phyloP scores from a whole-genome alignment of 2,797 vertebrate genomes.

The Parauchenoglanis ngamensis region DNA sequence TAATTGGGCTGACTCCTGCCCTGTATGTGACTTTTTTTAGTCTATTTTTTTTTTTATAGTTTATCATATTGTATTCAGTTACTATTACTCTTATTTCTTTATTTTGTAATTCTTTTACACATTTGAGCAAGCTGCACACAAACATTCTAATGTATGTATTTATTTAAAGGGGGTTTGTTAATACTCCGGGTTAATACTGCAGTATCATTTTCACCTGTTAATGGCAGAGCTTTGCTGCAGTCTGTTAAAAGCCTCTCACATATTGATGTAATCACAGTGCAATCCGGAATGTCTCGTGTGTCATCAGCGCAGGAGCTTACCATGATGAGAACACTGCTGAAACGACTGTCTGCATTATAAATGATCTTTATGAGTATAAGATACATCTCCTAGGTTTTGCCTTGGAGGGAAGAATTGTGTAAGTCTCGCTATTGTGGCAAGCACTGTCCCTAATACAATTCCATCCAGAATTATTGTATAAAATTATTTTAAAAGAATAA shows the following conservation, averaged over 20 bases:
- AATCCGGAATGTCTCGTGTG: slow-evolving; percentile 6
- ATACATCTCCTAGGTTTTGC: neutral
- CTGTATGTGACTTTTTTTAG: neutral
- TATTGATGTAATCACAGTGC: slow-evolving; percentile 37
- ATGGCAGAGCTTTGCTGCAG: slow-evolving; percentile 13
- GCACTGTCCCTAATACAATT: neutral
- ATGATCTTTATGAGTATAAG: slow-evolving; percentile 8
- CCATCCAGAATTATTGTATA: neutral
- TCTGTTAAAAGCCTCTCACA: slow-evolving; percentile 29
- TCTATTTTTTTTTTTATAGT: neutral
- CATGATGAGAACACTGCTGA: neutral
- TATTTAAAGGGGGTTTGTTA: neutral
- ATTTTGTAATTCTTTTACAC: neutral
- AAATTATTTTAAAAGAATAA: neutral
- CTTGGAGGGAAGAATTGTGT: neutral
- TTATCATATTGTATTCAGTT: neutral
- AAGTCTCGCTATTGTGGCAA: neutral
- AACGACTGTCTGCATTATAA: slow-evolving; percentile 19
- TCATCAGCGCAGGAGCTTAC: neutral
- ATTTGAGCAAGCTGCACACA: neutral
- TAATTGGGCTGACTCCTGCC: neutral
- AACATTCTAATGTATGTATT: neutral
- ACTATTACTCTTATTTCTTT: neutral
- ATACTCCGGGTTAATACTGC: slow-evolving; percentile 1
- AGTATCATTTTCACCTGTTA: neutral